Percentiles rank a stretch among this genome's conserved stretches.
Evolutionary conservation across 2,113 vertebrate genomes (phyloP).

Genomic region (Natator depressus): DNA sequence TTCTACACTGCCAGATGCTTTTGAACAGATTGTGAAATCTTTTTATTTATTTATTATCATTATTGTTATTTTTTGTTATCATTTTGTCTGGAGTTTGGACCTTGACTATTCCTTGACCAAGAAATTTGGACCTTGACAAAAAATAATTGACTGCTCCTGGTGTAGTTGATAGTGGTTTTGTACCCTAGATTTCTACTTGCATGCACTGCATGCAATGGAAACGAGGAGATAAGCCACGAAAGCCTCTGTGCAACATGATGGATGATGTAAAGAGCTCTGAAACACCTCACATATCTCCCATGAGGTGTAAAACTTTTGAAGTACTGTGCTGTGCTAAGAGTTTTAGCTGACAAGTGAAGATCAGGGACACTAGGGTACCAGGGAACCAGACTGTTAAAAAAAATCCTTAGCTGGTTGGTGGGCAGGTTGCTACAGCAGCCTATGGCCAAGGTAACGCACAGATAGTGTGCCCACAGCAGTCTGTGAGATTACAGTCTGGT

Average conservation of each 20-base stretch:
- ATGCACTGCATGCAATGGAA: background rate
- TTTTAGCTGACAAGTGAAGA: background rate
- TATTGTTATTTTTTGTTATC: too few species aligned
- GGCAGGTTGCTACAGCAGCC: background rate
- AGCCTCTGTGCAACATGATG: background rate
- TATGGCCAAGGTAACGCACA: background rate
- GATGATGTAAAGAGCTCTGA: background rate
- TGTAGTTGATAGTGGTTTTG: background rate
- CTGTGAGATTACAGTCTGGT: background rate
- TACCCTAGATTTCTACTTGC: background rate
- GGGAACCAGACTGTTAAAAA: background rate
- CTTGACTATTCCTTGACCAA: too few species aligned
- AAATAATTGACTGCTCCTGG: too few species aligned
- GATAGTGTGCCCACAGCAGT: background rate
- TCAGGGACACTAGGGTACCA: background rate
- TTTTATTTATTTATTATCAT: too few species aligned
- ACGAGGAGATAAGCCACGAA: accelerated
- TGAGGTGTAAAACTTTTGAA: background rate
- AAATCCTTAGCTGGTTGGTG: background rate
- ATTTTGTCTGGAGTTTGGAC: too few species aligned
- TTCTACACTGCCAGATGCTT: too few species aligned
- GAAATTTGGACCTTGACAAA: too few species aligned
- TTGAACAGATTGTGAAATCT: too few species aligned
- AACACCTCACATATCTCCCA: background rate
- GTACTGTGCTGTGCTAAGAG: background rate